Base-by-base conservation (phyloP, 2,888 invertebrate species). In the Drosophila fungiperda region DNA sequence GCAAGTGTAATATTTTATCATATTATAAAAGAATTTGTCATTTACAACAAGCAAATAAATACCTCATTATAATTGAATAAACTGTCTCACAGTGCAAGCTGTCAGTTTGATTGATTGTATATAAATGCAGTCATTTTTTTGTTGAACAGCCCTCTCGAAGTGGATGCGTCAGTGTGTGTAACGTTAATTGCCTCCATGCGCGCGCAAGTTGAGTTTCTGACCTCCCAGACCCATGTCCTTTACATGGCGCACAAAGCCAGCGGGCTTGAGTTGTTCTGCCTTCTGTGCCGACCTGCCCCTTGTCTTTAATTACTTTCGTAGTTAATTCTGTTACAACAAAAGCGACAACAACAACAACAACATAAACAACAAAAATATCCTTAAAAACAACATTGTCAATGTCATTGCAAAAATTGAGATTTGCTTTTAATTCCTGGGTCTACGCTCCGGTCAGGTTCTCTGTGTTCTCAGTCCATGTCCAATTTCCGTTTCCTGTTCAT, bases 311-410 rank as follows among this genome's bases (percentile, higher is more conserved):
- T 86, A 87, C 88, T 90, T 89, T 86, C 80, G 75, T 84, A 86
- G 90, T 84, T 90, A 87, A 90, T 90, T 89, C 82, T 84, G 82
- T 84, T 79, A 74, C 88, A 89, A 79, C 73, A 89, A 87, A 87
- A 73, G 52, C 61, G 68, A 66, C 42, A 63, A 12, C 69, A 58
- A n/a, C 53, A 69, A 32, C 60, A 62, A n/a, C 57, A 32, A n/a
- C 52, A 33, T 15, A 12, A 35, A 12, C 38, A 20, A 40, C 50
- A 38, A 26, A 54, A 50, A 33, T 59, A 66, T n/a, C 40, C 17
- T n/a, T n/a, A 40, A 50, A 6, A 26, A 29, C 52, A 53, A 54
- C 66, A 69, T 58, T 67, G 55, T 72, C 74, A 84, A 78, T 83
- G 83, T 57, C 87, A 73, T 60, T 76, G 72, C 69, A 74, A 75